phyloP scores from a whole-genome alignment of 2,113 vertebrate genomes.

The Carassius gibelio region DNA sequence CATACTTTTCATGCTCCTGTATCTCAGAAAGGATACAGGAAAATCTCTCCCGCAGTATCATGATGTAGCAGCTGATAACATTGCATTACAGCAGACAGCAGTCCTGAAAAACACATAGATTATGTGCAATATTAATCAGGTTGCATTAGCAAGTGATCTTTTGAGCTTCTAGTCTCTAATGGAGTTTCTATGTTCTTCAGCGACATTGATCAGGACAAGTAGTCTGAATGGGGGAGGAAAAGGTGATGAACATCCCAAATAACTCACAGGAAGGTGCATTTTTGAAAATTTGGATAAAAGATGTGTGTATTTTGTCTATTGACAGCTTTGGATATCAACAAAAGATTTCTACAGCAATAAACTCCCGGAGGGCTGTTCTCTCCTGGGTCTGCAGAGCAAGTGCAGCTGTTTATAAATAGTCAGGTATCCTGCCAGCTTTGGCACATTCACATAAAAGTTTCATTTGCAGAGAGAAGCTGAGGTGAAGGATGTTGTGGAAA shows the following conservation, averaged over 20 bases:
- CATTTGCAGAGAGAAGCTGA: slow-evolving; percentile 31
- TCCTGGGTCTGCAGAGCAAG: slow-evolving; percentile 17
- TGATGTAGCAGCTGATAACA: slow-evolving; percentile 3
- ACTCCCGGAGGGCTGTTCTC: not conserved
- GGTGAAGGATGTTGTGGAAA: slow-evolving; percentile 35
- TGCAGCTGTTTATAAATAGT: slow-evolving; percentile 27
- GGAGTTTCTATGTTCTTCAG: slow-evolving; percentile 41
- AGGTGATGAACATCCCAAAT: not conserved
- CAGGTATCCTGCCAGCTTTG: slow-evolving; percentile 39
- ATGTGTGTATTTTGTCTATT: not conserved
- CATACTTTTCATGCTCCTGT: slow-evolving; percentile 1
- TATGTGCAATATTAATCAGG: slow-evolving; percentile 50
- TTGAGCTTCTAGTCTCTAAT: slow-evolving; percentile 31
- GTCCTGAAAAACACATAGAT: slow-evolving; percentile 39
- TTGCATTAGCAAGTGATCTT: slow-evolving; percentile 44
- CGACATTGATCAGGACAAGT: slow-evolving; percentile 22
- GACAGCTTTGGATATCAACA: not conserved
- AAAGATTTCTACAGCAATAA: not conserved
- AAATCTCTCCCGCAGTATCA: slow-evolving; percentile 34
- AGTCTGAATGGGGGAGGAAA: not conserved
- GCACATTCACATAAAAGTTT: slow-evolving; percentile 40
- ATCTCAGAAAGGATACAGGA: not conserved
- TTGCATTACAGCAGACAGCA: slow-evolving; percentile 22
- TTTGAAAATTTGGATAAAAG: not conserved
- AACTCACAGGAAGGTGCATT: not conserved